phyloP scores from a whole-genome alignment of 2,113 vertebrate genomes.

The Sylvietta virens region DNA sequence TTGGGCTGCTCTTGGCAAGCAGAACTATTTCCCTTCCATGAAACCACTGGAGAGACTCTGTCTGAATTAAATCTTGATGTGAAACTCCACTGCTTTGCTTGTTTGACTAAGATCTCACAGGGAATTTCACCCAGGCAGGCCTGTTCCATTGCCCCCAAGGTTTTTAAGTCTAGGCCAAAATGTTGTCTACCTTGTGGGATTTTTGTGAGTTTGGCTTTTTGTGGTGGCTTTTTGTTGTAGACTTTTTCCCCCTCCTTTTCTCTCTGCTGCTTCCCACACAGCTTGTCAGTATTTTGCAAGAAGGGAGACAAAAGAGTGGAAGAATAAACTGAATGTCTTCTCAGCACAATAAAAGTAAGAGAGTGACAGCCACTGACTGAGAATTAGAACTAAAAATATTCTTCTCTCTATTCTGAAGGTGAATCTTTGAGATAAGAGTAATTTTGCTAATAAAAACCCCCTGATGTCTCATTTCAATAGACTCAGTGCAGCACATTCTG shows the following conservation, averaged over 20 bases:
- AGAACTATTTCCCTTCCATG: neutral
- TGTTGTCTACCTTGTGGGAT: fast-evolving
- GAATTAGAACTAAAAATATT: neutral
- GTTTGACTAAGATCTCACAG: neutral
- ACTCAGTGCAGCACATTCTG: neutral
- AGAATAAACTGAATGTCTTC: neutral
- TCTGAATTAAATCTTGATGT: neutral
- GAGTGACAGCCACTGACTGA: neutral
- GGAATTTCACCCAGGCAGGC: neutral
- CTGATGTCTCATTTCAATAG: neutral
- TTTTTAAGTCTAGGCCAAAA: neutral
- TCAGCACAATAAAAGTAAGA: neutral
- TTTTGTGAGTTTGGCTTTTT: neutral
- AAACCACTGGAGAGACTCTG: neutral
- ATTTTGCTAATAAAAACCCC: neutral
- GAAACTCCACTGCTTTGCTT: neutral
- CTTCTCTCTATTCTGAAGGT: neutral
- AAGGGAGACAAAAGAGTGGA: neutral
- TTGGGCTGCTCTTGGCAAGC: neutral
- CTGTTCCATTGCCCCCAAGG: neutral
- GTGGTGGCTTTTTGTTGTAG: neutral
- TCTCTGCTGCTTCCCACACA: neutral
- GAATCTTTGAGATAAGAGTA: neutral
- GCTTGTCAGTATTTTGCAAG: neutral
- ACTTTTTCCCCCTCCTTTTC: neutral